Base-by-base conservation (phyloP, 2,888 invertebrate species). In the Stenurella melanura region DNA sequence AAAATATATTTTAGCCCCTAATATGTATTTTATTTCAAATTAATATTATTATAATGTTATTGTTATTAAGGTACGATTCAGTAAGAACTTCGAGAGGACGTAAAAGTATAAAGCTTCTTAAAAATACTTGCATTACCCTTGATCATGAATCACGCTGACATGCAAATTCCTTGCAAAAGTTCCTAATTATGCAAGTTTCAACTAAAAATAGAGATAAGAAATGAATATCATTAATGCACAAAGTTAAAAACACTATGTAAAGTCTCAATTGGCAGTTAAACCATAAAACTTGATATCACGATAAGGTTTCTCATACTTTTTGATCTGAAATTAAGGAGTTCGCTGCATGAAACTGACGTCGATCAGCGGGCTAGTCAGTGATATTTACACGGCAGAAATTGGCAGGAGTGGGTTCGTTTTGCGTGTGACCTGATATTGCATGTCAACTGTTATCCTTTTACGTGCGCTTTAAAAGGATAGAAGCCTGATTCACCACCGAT, bases 401-500 rank as follows among this genome's bases (percentile, higher is more conserved):
- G 69, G 57, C 21, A 26, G 68, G 57, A 56, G 15, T 56, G 26
- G 17, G 70, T 77, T 57, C 70, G 58, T 74, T 71, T 74, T 68
- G 77, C 74, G 77, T 73, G 68, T 67, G 54, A 64, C 63, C 67
- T 57, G 50, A 64, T 58, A 61, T 63, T 18, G 69, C 76, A 71
- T 76, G 76, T 74, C 68, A 76, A 50, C 63, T 57, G 68, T 73
- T 73, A 75, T 78, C 78, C 78, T 70, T 57, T 72, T 30, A 30
- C 3, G 58, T 56, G 69, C 38, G 34, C 30, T 69, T 26, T 30
- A 17, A 12, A 57, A 26, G 69, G 69, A 58, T 58, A 15, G 42
- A 42, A 70, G 18, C 56, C 56, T 38, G 60, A 34, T 70, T 38
- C 38, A 21, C 38, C 60, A 60, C 38, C 34, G 64, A 64, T 64